Evolutionary conservation across 2,888 invertebrate genomes (phyloP), one percentile per base, ranked within the genome.

Genomic region (Caenorhabditis imperialis): DNA sequence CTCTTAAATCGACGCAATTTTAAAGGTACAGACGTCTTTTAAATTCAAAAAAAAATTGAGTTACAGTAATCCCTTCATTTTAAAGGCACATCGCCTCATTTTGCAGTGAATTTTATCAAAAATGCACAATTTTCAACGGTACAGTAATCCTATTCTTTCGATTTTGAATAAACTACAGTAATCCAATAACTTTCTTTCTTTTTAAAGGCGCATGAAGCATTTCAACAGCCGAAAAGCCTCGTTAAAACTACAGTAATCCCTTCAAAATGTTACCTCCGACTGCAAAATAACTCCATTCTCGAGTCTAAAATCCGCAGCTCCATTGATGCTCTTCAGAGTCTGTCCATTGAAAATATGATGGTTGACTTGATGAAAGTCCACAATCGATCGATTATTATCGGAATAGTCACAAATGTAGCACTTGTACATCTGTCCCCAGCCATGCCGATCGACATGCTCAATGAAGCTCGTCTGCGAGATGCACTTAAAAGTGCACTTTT

Each of bases 401-500:
- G 75, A 71, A 62, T 84, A 84, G 48, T 79, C 79, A 48, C 84
- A 84, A 23, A 76, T 58, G 27, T 55, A 35, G 48, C 79, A 79
- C 30, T 60, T 72, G 44, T 70, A 67, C 4, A 70, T 7, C 18
- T 55, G 57, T 40, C 75, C 51, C 51, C 70, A 50, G 10, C 76
- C 76, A 58, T 84, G 84, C 35, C 75, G 70, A 51, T 84, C 84
- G 44, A 51, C 30, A 54, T 84, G 84, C 16, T 77, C 63, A 27
- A 77, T 51, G 63, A 76, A 80, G 16, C 74, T 61, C 33, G 58
- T 63, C 1, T 53, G 25, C 5, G 78, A 78, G 35, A 77, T 75
- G 62, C 82, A 79, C 22, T 80, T 75, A 65, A 84, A 79, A 7
- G 73, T 76, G 54, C 84, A 84, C 38, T 73, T 61, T 10, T 62